Evolutionary conservation across 2,113 vertebrate species (phyloP).

Genomic region (Forbesichthys papilliferus): DNA sequence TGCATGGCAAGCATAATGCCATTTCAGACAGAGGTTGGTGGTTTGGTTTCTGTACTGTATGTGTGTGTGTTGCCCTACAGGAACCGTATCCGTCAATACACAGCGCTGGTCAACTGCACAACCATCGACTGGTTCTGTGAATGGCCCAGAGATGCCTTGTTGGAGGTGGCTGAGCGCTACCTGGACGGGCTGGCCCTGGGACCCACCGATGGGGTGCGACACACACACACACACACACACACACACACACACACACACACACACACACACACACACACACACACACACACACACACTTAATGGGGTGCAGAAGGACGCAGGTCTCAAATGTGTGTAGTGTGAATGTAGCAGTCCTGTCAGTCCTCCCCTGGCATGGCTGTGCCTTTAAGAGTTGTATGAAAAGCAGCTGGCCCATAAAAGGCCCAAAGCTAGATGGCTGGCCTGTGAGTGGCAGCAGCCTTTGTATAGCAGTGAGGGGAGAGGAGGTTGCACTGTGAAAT

Average conservation of each 20-base stretch:
- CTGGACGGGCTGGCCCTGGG: constrained; percentile 79
- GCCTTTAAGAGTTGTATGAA: constrained; percentile 23
- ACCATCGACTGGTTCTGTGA: constrained; percentile 92
- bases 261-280: too few species aligned
- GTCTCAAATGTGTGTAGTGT: constrained; percentile 6
- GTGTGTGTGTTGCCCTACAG: constrained; percentile 55
- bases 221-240: neutral
- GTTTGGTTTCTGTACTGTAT: too few species aligned
- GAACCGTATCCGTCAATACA: constrained; percentile 87
- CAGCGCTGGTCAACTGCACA: constrained; percentile 87
- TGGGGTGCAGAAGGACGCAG: neutral
- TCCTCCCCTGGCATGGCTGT: constrained; percentile 16
- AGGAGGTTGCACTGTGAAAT: neutral
- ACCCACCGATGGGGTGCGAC: constrained; percentile 75
- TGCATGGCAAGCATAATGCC: too few species aligned
- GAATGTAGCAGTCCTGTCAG: constrained; percentile 3
- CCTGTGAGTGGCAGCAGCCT: constrained; percentile 27
- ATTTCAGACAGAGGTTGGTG: too few species aligned
- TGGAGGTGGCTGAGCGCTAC: constrained; percentile 88
- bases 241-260: too few species aligned
- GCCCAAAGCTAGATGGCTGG: constrained; percentile 12
- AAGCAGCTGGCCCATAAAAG: constrained; percentile 32
- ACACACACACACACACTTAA: neutral
- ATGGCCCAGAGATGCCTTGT: constrained; percentile 86
- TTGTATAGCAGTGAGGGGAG: constrained; percentile 2